Conservation (phyloP, 2,888 invertebrate species). For the Apamea monoglypha region DNA sequence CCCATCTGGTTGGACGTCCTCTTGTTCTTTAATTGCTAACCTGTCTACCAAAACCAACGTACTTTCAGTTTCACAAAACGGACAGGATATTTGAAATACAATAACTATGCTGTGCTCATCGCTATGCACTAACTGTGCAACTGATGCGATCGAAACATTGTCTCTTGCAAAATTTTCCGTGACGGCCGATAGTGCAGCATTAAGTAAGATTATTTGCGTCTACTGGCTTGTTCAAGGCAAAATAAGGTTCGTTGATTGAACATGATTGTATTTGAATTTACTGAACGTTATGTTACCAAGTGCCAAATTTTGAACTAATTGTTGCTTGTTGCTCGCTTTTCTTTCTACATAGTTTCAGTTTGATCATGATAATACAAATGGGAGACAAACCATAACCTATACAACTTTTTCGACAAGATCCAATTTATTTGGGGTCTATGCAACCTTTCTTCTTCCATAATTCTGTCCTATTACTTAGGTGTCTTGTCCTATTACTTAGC, state of each 20-base stretch:
- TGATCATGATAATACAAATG: not conserved
- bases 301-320: not conserved
- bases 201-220: slow-evolving; percentile 32
- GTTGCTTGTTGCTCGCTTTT: not conserved
- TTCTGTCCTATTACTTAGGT: not conserved
- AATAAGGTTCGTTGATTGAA: slow-evolving; percentile 1
- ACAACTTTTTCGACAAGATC: not conserved
- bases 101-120: slow-evolving; percentile 44
- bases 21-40: not conserved
- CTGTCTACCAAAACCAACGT: not conserved
- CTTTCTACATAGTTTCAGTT: not conserved
- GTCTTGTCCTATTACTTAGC: too few species aligned
- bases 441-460: not conserved
- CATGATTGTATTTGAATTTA: slow-evolving; percentile 1
- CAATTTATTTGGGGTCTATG: not conserved
- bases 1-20: not conserved
- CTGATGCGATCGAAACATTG: slow-evolving; percentile 45
- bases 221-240: slow-evolving; percentile 27
- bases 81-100: slow-evolving; percentile 41
- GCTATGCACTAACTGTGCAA: slow-evolving; percentile 46
- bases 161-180: slow-evolving; percentile 53
- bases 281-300: not conserved
- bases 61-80: slow-evolving; percentile 41
- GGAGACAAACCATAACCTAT: not conserved
- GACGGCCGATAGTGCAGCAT: slow-evolving; percentile 38